phyloP scores from a whole-genome alignment of 2,888 invertebrate genomes.

The Drosophila demipolita region DNA sequence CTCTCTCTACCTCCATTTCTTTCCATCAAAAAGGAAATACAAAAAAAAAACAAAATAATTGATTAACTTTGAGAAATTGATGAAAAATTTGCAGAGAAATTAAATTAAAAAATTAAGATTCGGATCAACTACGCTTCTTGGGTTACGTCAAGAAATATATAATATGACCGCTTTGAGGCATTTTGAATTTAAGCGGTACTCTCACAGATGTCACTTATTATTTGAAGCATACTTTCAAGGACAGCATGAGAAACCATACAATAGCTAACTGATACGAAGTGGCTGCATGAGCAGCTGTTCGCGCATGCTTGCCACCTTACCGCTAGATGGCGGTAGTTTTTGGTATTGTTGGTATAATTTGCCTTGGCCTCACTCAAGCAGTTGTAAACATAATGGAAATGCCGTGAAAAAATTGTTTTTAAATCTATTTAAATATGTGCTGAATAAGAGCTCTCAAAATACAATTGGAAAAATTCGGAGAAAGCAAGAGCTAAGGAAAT shows the following conservation, averaged over 20 bases:
- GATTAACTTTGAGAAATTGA: no score
- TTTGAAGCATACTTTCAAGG: not conserved
- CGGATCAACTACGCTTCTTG: not conserved
- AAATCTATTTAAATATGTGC: not conserved
- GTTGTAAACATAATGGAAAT: not conserved
- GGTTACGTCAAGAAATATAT: not conserved
- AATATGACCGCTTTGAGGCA: not conserved
- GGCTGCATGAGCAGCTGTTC: not conserved
- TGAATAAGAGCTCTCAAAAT: not conserved
- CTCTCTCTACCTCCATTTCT: no score
- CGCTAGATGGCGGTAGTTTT: not conserved
- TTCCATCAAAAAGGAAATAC: no score
- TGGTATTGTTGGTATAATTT: not conserved
- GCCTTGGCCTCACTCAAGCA: not conserved
- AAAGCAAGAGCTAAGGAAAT: not conserved
- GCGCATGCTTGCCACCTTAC: not conserved
- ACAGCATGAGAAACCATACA: not conserved
- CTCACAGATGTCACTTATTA: not conserved
- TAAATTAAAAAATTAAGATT: not conserved
- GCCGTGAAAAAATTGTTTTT: not conserved
- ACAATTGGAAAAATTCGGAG: not conserved
- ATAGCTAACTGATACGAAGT: not conserved
- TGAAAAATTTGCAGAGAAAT: no score
- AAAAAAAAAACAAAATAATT: no score
- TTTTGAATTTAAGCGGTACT: not conserved